Evolutionary conservation across 2,113 vertebrate species (phyloP).

Genomic region (Corythoichthys intestinalis): DNA sequence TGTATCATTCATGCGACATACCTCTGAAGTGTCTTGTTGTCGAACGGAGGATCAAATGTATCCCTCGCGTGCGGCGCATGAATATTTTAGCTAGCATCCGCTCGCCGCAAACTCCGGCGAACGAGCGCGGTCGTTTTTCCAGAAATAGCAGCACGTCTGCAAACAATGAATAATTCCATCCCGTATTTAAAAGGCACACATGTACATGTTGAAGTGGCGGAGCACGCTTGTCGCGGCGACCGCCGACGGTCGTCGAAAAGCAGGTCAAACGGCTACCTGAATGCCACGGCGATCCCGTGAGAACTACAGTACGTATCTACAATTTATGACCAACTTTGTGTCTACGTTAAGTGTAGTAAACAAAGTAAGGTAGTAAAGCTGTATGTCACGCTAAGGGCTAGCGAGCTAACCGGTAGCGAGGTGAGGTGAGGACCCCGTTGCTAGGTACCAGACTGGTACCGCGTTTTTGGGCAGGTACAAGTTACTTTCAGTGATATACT

Average conservation of each 20-base stretch:
- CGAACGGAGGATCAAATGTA: slow-evolving; percentile 21
- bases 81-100: slow-evolving; percentile 42
- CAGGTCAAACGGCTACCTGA: not conserved
- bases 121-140: slow-evolving; percentile 32
- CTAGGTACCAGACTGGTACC: no score
- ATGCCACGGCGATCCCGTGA: not conserved
- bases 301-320: no score
- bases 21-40: slow-evolving; percentile 28
- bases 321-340: no score
- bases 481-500: no score
- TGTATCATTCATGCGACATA: slow-evolving; percentile 41
- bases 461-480: no score
- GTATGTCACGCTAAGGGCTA: no score
- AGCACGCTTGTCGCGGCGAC: no score
- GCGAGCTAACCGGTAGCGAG: no score
- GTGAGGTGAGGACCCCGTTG: no score
- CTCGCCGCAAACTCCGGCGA: slow-evolving; percentile 15
- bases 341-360: no score
- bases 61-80: slow-evolving; percentile 28
- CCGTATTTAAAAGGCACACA: slow-evolving; percentile 48
- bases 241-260: not conserved
- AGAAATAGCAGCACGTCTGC: slow-evolving; percentile 49
- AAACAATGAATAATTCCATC: slow-evolving; percentile 62
- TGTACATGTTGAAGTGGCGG: slow-evolving; percentile 35
- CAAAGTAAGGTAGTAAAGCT: no score